Percentiles rank a stretch among this genome's conserved stretches.
Conservation (phyloP, 1,140 invertebrate species). For the Pentalonia nigronervosa region DNA sequence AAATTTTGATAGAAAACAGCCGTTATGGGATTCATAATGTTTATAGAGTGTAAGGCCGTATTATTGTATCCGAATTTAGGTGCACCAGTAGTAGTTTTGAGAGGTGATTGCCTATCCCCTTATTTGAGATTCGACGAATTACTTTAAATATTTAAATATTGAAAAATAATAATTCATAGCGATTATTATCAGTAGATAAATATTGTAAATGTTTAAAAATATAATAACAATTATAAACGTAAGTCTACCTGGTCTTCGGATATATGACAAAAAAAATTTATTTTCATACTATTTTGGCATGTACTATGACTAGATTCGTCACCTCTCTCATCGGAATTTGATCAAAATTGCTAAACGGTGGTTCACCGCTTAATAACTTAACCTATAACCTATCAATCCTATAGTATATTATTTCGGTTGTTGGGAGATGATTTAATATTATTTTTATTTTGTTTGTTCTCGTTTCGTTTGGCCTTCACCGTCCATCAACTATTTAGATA, state of each 20-base stretch:
- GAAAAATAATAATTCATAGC: too few relatives aligned
- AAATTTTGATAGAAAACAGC: neutral
- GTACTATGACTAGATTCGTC: neutral
- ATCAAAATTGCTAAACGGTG: too few relatives aligned
- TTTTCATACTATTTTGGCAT: neutral
- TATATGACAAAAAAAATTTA: neutral
- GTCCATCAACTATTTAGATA: neutral
- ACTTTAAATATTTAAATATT: too few relatives aligned
- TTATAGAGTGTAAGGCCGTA: neutral
- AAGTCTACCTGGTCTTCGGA: neutral
- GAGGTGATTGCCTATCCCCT: neutral
- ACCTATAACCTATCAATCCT: neutral
- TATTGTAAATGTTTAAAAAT: neutral
- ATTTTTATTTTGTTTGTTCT: neutral
- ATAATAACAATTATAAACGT: neutral
- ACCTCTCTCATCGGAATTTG: neutral
- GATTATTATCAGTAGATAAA: neutral
- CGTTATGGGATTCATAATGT: constrained; percentile 28
- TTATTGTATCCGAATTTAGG: neutral
- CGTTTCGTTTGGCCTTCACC: neutral
- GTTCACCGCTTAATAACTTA: too few relatives aligned
- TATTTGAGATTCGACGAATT: neutral
- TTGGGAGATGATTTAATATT: neutral
- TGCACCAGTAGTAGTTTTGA: neutral
- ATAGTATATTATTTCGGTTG: neutral